phyloP scores from a whole-genome alignment of 2,888 invertebrate genomes.

The Drosophila anomelani region DNA sequence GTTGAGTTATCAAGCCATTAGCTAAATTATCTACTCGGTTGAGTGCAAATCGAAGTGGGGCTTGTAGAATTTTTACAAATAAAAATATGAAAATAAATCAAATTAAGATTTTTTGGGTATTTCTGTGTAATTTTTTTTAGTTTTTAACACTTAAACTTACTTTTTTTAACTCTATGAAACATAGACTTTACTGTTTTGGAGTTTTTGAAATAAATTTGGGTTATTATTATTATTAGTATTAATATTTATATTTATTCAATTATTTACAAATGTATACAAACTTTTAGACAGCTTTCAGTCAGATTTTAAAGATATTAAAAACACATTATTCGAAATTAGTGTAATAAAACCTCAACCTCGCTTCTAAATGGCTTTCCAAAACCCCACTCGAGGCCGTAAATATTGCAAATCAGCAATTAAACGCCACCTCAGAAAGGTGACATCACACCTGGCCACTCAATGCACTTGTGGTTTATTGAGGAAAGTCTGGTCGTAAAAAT shows the following conservation, averaged over 20 bases:
- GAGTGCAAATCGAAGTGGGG: background rate
- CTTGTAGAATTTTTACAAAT: background rate
- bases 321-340: background rate
- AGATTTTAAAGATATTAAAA: background rate
- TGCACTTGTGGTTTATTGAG: slow-evolving; percentile 23
- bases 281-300: background rate
- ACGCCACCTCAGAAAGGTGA: background rate
- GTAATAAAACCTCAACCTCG: background rate
- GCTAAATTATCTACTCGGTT: slow-evolving; percentile 10
- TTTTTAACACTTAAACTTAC: no score
- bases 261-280: no score
- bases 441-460: background rate
- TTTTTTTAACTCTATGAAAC: no score
- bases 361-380: background rate
- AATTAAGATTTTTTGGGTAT: no score
- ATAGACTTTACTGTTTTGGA: no score
- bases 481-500: slow-evolving; percentile 9
- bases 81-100: background rate
- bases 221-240: no score
- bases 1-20: slow-evolving; percentile 15
- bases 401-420: background rate
- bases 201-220: no score
- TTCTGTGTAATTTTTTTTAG: no score
- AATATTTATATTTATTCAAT: no score
- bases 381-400: background rate